Conservation (phyloP, 2,888 invertebrate species). For the Dromius quadrimaculatus region DNA sequence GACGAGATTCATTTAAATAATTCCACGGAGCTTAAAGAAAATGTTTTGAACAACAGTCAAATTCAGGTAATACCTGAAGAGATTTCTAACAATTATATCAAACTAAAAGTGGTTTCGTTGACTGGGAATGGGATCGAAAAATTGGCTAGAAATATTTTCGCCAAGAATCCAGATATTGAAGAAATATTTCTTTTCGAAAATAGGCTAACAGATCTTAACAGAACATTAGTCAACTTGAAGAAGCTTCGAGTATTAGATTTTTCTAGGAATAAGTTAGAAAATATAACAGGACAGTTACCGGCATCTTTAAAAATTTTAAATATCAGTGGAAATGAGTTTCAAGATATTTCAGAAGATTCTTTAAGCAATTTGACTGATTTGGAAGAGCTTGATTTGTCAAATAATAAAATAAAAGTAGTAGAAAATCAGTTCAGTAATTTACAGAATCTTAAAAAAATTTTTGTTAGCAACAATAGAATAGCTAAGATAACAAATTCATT, state of each 20-base stretch:
- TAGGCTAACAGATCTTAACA: not conserved
- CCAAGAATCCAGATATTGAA: not conserved
- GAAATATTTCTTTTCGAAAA: not conserved
- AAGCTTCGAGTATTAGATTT: not conserved
- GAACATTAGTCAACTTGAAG: not conserved
- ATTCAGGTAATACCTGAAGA: too few species aligned
- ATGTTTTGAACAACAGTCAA: too few species aligned
- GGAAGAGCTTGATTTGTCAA: not conserved
- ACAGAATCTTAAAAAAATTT: not conserved
- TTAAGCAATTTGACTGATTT: not conserved
- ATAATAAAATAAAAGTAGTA: not conserved
- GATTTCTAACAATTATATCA: too few species aligned
- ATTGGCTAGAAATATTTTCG: not conserved
- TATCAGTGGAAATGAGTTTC: not conserved
- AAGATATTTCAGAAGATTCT: not conserved
- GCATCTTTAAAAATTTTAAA: not conserved
- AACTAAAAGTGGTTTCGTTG: too few species aligned
- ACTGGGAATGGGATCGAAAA: too few species aligned
- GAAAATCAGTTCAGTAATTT: not conserved
- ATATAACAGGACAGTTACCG: not conserved
- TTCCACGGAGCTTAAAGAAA: too few species aligned
- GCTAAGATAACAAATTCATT: not conserved
- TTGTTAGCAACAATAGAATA: not conserved
- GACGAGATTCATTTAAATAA: too few species aligned
- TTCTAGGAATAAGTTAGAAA: not conserved